Conservation (phyloP, 2,888 invertebrate species). For the Leptopilina drosophilae region DNA sequence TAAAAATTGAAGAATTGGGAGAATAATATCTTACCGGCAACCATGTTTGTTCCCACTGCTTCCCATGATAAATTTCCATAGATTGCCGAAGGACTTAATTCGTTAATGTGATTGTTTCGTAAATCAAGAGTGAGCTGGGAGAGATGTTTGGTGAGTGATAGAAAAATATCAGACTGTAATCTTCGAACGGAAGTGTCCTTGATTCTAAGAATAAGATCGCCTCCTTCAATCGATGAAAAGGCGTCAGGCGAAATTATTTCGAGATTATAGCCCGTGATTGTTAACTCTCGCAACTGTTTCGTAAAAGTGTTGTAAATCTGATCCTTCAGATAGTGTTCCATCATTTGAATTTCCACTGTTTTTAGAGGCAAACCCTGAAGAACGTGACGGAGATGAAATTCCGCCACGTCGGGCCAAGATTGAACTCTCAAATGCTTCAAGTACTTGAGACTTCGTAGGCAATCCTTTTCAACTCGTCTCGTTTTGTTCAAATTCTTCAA, state of each 20-base stretch:
- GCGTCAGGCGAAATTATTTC: conserved; percentile 87
- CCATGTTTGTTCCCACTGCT: conserved; percentile 90
- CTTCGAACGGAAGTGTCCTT: conserved; percentile 88
- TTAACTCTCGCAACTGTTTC: conserved; percentile 87
- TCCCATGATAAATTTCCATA: conserved; percentile 94
- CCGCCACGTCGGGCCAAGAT: conserved; percentile 87
- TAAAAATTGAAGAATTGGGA: conserved; percentile 9
- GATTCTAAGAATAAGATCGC: conserved; percentile 87
- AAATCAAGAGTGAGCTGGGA: conserved; percentile 91
- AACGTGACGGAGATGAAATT: conserved; percentile 85
- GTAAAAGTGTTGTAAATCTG: conserved; percentile 88
- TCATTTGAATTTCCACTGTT: conserved; percentile 86
- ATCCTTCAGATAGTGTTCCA: conserved; percentile 85
- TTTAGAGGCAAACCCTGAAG: conserved; percentile 85
- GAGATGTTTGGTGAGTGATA: conserved; percentile 84
- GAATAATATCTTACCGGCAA: conserved; percentile 81
- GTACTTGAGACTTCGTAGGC: conserved; percentile 83
- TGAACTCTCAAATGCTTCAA: conserved; percentile 85
- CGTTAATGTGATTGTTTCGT: conserved; percentile 89
- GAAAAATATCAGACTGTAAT: conserved; percentile 88
- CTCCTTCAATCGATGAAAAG: conserved; percentile 85
- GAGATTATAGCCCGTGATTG: conserved; percentile 87
- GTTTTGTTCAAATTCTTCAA: conserved; percentile 86
- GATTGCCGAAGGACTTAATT: conserved; percentile 90
- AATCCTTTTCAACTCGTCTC: conserved; percentile 86